Conservation (phyloP, 2,113 vertebrate species). For the Mirounga angustirostris region DNA sequence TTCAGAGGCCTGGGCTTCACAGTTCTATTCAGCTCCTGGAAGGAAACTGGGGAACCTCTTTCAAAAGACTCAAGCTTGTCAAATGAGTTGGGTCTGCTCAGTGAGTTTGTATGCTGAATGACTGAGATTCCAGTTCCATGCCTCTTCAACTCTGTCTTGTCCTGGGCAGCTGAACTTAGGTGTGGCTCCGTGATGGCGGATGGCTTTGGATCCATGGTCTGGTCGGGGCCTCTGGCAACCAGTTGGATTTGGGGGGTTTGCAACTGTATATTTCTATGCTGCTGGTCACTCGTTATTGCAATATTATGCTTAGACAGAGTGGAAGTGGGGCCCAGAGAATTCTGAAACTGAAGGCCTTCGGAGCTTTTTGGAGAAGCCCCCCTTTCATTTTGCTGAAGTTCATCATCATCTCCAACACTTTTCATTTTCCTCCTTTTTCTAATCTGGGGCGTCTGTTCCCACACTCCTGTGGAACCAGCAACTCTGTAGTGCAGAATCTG, state of each 20-base stretch:
- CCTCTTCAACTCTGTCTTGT: constrained; percentile 92
- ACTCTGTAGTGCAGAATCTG: constrained; percentile 91
- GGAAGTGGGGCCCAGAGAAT: constrained; percentile 79
- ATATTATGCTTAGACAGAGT: constrained; percentile 84
- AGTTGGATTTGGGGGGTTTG: constrained; percentile 91
- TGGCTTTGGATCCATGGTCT: constrained; percentile 87
- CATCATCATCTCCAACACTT: constrained; percentile 98
- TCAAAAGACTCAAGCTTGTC: constrained; percentile 94
- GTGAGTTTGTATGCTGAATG: constrained; percentile 98
- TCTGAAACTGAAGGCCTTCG: constrained; percentile 85
- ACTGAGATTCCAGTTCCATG: constrained; percentile 97
- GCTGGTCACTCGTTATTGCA: constrained; percentile 84
- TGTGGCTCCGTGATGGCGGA: constrained; percentile 90
- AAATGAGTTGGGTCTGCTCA: constrained; percentile 95
- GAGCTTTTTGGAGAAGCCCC: constrained; percentile 88
- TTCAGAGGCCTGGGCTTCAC: constrained; percentile 86
- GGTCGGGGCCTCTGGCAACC: constrained; percentile 88
- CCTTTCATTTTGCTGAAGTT: constrained; percentile 92
- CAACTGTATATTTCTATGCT: constrained; percentile 85
- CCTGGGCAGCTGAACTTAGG: constrained; percentile 85
- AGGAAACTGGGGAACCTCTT: constrained; percentile 89
- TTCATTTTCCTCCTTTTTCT: constrained; percentile 99
- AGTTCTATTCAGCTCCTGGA: constrained; percentile 86
- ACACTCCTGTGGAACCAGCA: constrained; percentile 86
- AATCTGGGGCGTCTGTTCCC: constrained; percentile 95